Base-by-base conservation (phyloP, 1,140 invertebrate genomes). In the Megathymus violae region DNA sequence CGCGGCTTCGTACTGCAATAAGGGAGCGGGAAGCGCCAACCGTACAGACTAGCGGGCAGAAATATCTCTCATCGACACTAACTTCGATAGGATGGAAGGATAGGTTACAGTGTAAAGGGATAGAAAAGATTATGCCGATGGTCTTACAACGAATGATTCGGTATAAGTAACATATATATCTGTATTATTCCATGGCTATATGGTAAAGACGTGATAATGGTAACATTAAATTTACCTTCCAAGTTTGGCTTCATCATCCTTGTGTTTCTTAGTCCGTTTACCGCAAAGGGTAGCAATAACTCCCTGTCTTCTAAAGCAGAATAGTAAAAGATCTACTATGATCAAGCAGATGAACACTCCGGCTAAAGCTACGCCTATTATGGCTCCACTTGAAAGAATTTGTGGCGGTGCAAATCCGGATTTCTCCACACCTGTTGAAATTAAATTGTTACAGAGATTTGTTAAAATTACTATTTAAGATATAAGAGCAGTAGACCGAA, bases 1-100 rank as follows among this genome's bases (percentile, higher is more conserved):
- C 85, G 85, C 85, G 85, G 86, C 94, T 96, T 96, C 93, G 96
- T 95, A 92, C 94, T 95, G 94, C 95, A 97, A 96, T 97, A 96
- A 94, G 95, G 95, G 94, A 96, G 95, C 93, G 96, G 96, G 94
- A 97, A 97, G 93, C 95, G 95, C 96, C 96, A 97, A 95, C 95
- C 95, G 93, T 96, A 96, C 94, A 96, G 94, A 96, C 96, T 97
- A 95, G 93, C 94, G 94, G 91, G 82, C 85, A 91, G 86, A 89
- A 91, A 91, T 82, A 91, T 89, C 86, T 91, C 86, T 89, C 85
- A 91, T 87, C 88, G 88, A 89, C 82, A 89, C 82, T 85, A 87
- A 83, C 78, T 80, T 79, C 34, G 69, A 65, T 67, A 47, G 62
- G 71, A 71, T 15, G 51, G 48, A 54, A 56, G 64, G 43, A 71